Evolutionary conservation across 1,140 invertebrate species (phyloP).

Genomic region (Lineus longissimus): DNA sequence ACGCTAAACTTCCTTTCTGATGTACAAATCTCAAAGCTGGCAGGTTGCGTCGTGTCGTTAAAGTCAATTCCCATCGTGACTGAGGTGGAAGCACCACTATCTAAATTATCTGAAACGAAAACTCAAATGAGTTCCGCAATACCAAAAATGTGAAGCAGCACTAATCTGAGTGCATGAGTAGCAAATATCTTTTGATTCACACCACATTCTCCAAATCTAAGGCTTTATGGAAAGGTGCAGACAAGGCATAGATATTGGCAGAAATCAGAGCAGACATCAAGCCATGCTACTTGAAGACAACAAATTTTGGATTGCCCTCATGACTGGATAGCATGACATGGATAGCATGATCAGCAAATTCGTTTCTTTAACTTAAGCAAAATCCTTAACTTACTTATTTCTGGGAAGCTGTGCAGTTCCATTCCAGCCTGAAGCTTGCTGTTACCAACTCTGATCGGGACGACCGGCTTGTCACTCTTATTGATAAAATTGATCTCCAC

Average conservation of each 20-base stretch:
- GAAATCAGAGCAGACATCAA: too few relatives aligned
- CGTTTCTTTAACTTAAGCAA: too few relatives aligned
- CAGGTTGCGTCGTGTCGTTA: conserved; percentile 86
- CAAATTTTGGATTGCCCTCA: too few relatives aligned
- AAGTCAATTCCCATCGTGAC: conserved; percentile 83
- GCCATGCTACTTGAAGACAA: too few relatives aligned
- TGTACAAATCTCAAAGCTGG: conserved; percentile 72
- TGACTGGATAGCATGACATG: too few relatives aligned
- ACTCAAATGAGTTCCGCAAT: conserved; percentile 19
- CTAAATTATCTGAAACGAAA: conserved; percentile 52
- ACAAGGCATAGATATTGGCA: background rate
- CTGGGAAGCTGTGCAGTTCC: conserved; percentile 77
- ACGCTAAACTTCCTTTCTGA: conserved; percentile 60
- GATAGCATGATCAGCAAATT: too few relatives aligned
- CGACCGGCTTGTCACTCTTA: conserved; percentile 65
- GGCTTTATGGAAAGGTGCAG: too few relatives aligned
- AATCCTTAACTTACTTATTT: conserved; percentile 57
- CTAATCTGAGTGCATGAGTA: background rate
- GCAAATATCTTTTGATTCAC: background rate
- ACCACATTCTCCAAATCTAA: background rate
- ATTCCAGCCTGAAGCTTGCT: conserved; percentile 72
- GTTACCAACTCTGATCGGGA: conserved; percentile 68
- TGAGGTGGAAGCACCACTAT: conserved; percentile 50
- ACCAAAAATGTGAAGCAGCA: too few relatives aligned
- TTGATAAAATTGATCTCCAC: conserved; percentile 81